Percentiles rank a stretch among this genome's conserved stretches.
Evolutionary conservation across 2,797 vertebrate genomes (phyloP).

Genomic region (Acanthis flammea): DNA sequence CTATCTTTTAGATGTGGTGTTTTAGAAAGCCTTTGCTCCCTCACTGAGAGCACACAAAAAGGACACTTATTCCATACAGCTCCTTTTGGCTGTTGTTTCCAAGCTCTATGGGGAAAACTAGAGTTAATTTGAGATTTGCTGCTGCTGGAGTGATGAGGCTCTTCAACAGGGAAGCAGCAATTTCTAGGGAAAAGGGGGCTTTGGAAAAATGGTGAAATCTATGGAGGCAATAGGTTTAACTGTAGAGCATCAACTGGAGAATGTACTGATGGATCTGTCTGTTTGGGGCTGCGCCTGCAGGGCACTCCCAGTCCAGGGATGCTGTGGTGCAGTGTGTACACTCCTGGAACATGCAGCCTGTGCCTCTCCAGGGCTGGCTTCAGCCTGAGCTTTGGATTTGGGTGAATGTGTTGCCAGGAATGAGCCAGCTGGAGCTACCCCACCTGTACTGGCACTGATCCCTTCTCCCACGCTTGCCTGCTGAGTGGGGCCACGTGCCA

Average conservation of each 20-base stretch:
- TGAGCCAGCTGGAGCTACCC: neutral
- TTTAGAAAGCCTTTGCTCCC: neutral
- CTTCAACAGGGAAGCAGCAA: neutral
- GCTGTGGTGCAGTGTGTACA: neutral
- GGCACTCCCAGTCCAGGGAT: rapidly evolving
- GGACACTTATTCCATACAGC: rapidly evolving
- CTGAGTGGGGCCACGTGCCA: rapidly evolving
- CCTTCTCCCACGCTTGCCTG: neutral
- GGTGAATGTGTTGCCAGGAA: neutral
- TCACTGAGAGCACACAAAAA: neutral
- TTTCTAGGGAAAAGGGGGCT: neutral
- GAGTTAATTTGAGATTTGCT: neutral
- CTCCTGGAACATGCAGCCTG: rapidly evolving
- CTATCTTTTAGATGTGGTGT: neutral
- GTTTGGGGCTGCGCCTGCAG: neutral
- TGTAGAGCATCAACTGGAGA: neutral
- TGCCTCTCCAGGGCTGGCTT: neutral
- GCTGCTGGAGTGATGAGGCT: neutral
- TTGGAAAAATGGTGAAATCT: neutral
- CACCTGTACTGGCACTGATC: rapidly evolving
- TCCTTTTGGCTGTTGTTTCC: neutral
- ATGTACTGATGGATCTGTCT: neutral
- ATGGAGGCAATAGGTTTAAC: neutral
- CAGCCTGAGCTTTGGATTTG: neutral
- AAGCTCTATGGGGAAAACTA: rapidly evolving